Conservation (phyloP, 2,797 vertebrate genomes). For the Premnoplex brunnescens region DNA sequence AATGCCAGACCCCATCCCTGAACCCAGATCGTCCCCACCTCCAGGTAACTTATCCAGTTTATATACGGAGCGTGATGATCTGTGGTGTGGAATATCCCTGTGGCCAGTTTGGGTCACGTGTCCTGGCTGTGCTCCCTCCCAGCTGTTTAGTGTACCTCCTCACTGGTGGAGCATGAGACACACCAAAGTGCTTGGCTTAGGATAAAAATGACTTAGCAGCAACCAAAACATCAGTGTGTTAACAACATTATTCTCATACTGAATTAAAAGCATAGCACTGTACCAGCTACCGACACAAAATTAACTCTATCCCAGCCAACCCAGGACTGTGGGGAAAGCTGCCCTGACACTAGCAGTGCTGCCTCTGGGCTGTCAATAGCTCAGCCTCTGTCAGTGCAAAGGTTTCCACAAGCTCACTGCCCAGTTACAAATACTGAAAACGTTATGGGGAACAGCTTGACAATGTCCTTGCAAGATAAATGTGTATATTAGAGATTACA, state of each 20-base stretch:
- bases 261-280: background rate
- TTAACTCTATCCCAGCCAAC: background rate
- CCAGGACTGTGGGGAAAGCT: background rate
- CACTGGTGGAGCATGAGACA: background rate
- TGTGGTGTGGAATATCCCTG: background rate
- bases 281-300: background rate
- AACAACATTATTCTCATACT: background rate
- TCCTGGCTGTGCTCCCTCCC: background rate
- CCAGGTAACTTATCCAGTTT: background rate
- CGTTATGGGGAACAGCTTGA: constrained; percentile 30
- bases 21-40: background rate
- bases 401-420: background rate
- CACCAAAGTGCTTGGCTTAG: background rate
- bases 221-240: background rate
- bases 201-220: background rate
- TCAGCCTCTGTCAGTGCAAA: background rate
- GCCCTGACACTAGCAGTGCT: background rate
- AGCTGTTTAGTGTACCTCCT: background rate
- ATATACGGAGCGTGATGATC: background rate
- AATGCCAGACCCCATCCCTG: background rate
- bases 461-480: constrained; percentile 33
- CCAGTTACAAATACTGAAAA: background rate
- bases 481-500: constrained; percentile 22
- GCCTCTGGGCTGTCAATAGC: background rate
- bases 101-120: background rate